These are phyloP conservation scores for Heliconius hortense DNA, from an alignment of 2,888 invertebrate genomes.

Conservation along the genomic window DNA sequence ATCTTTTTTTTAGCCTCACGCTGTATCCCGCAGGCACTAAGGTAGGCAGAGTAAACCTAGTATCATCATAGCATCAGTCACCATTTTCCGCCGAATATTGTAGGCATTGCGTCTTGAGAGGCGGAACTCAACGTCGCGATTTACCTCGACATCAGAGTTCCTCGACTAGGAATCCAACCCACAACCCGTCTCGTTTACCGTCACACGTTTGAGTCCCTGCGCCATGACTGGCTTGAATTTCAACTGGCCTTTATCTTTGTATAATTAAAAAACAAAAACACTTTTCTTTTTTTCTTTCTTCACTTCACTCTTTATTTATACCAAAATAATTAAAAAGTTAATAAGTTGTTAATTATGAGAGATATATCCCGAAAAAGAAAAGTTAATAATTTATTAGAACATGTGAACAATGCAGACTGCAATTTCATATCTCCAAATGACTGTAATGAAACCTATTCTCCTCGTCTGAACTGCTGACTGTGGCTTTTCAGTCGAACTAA, in stretches of 20 bases:
- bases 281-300: background rate
- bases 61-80: too few species aligned
- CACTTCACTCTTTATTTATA: background rate
- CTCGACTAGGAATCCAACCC: too few species aligned
- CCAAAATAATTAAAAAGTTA: background rate
- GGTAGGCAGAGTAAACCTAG: too few species aligned
- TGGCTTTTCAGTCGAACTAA: constrained; percentile 6
- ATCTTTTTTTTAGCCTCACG: background rate
- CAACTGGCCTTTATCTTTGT: too few species aligned
- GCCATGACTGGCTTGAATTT: too few species aligned
- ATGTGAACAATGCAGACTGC: background rate
- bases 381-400: background rate
- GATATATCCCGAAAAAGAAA: background rate
- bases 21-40: background rate
- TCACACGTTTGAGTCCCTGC: too few species aligned
- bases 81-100: too few species aligned
- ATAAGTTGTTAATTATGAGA: background rate
- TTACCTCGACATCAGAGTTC: too few species aligned
- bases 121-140: too few species aligned
- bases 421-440: constrained; percentile 9
- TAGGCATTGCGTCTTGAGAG: too few species aligned
- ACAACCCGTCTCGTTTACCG: too few species aligned
- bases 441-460: constrained; percentile 13
- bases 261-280: background rate
- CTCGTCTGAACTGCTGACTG: constrained; percentile 9